Base-by-base conservation (phyloP, 2,113 vertebrate genomes). In the Mionectes macconnelli region DNA sequence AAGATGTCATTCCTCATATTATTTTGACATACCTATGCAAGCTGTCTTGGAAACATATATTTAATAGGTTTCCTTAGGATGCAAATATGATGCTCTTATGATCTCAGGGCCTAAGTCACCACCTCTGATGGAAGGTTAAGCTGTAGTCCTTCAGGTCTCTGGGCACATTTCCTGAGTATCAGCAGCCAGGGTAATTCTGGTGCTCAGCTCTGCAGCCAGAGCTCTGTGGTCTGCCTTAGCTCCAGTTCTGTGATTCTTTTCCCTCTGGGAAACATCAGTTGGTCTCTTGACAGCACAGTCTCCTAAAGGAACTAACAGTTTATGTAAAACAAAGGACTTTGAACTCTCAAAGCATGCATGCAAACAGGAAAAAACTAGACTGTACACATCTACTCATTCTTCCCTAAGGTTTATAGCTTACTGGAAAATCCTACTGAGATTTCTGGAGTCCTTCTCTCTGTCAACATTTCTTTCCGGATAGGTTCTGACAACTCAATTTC, bases 291-390 rank as follows among this genome's bases (percentile, higher is more conserved):
- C n/a, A 84, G 33, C 14, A 39, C 22, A 45, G 30, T 62, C 27
- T 89, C 68, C 80, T 68, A 40, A 80, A 89, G 55, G 47, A 94
- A 78, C 63, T 59, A 76, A 67, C 3, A 47, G 15, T 77, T 89
- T 78, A 62, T 89, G 64, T 74, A 89, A 79, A 92, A 78, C 76
- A 89, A 92, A 84, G 47, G 47, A 59, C 27, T 93, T 93, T 25
- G 31, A 56, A 17, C 12, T 88, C 86, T 90, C 68, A 83, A 88
- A 88, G 40, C 28, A 64, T 45, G 30, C 18, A 83, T 35, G 14
- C 23, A 78, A 72, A 56, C 12, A 72, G 56, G 35, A 91, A 82
- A 89, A 84, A 39, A 42, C 18, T 52, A 22, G 30, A 72, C 37
- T 66, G 20, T 59, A 76, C 19, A 53, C 14, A 17, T 88, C n/a